Percentiles rank a stretch among this genome's conserved stretches.
Evolutionary conservation across 2,888 invertebrate genomes (phyloP).

Genomic region (Tipula helvola): DNA sequence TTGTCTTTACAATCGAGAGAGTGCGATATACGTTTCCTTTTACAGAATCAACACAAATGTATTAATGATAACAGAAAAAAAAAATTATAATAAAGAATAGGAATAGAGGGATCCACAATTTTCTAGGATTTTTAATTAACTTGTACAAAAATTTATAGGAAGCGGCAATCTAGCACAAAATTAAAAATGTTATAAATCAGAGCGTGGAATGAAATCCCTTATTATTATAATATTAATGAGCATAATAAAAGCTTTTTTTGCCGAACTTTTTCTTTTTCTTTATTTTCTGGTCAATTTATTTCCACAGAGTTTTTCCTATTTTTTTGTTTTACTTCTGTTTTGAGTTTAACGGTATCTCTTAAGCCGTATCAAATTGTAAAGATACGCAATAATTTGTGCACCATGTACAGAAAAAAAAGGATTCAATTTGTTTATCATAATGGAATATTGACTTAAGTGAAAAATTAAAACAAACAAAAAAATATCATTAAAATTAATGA

Average conservation of each 20-base stretch:
- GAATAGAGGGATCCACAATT: background rate
- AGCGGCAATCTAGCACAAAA: background rate
- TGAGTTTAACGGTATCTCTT: background rate
- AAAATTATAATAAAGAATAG: background rate
- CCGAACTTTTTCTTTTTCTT: background rate
- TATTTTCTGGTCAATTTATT: background rate
- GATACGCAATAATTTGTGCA: background rate
- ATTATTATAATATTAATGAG: background rate
- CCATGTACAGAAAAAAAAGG: background rate
- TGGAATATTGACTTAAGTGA: background rate
- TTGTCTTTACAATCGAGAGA: background rate
- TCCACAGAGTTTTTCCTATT: background rate
- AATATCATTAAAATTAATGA: background rate
- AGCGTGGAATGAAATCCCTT: background rate
- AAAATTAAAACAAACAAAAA: background rate
- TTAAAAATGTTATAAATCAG: background rate
- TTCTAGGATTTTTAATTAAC: constrained; percentile 4
- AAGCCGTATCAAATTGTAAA: background rate
- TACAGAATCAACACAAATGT: background rate
- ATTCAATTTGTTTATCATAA: background rate
- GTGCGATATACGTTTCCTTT: background rate
- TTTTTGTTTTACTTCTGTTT: background rate
- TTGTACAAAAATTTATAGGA: background rate
- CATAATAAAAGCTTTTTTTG: background rate
- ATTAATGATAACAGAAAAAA: background rate